Evolutionary conservation across 2,797 vertebrate genomes (phyloP), one percentile per base, ranked within the genome.

Genomic region (Amphiprion clarkii): DNA sequence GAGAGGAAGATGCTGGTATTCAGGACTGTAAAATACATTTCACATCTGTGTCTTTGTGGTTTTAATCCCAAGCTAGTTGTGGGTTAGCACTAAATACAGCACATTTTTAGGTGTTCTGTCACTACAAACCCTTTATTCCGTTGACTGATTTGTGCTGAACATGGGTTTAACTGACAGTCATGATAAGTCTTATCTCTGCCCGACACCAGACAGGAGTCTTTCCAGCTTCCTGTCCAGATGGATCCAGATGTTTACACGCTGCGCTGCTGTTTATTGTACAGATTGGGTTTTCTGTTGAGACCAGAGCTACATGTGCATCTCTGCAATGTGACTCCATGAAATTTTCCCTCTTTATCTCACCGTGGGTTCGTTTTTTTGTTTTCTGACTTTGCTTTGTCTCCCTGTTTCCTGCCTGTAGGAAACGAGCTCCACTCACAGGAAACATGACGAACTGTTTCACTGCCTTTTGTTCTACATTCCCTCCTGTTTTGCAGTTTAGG

Each of bases 321-420:
- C 36, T 66, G 29, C 8, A 46, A n/a, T 11, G n/a, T 6, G 42
- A 17, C 13, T 1, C 4, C 39, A 17, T 48, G 27, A 54, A 36
- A 13, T 46, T 6, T 55, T 21, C 27, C 8, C 16, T 40, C 7
- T 39, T 4, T 53, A 54, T 58, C 48, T 62, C 31, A 40, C 61
- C 44, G 11, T 19, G 49, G 19, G 21, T 71, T 21, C 9, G 61
- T 76, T 79, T 53, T 69, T 62, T 58, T 67, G 1, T 14, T 42
- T 3, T 14, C 53, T 29, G 16, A 62, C 51, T 39, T 14, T 27
- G 71, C 70, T 81, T 83, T 78, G 60, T 69, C 14, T 76, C 42
- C 36, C 1, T 55, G 70, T 81, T 92, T 93, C 86, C 85, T 86
- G 67, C 42, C 55, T 75, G 16, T 23, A 81, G 90, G 87, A 93